Conservation (phyloP, 2,888 invertebrate genomes). For the Spatulosminthurus flaviceps region DNA sequence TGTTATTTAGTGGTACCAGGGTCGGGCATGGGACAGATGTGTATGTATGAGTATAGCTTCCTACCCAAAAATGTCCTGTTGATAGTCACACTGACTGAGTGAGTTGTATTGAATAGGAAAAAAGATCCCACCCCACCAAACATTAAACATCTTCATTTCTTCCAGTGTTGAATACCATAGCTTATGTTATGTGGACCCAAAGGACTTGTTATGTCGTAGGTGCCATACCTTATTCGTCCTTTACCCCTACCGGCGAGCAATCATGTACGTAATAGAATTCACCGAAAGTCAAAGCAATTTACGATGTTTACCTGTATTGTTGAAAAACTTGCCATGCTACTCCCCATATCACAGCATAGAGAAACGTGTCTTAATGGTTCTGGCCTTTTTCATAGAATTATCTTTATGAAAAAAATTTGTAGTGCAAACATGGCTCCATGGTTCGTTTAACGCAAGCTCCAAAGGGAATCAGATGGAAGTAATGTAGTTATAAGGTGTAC, state of each 20-base stretch:
- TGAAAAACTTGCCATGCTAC: neutral
- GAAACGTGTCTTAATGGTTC: conserved; percentile 8
- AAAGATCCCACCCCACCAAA: conserved; percentile 29
- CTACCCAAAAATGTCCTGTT: conserved; percentile 38
- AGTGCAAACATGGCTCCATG: conserved; percentile 7
- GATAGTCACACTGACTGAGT: neutral
- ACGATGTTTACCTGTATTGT: conserved; percentile 14
- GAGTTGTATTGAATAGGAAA: neutral
- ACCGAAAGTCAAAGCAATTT: neutral
- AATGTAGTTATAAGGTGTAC: neutral
- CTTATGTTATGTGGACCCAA: neutral
- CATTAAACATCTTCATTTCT: conserved; percentile 29
- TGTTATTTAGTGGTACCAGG: conserved; percentile 34
- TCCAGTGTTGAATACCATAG: conserved; percentile 5
- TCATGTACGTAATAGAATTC: neutral
- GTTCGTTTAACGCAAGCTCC: neutral
- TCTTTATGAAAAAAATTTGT: conserved; percentile 10
- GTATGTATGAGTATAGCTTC: conserved; percentile 27
- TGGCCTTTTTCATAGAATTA: neutral
- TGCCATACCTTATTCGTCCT: conserved; percentile 8
- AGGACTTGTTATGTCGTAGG: neutral
- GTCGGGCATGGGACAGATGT: neutral
- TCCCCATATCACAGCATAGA: too few species aligned
- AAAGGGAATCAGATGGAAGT: neutral
- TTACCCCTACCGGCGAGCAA: neutral